Evolutionary conservation across 2,888 invertebrate genomes (phyloP), one percentile per base, ranked within the genome.

Genomic region (Ischnus inquisitorius): DNA sequence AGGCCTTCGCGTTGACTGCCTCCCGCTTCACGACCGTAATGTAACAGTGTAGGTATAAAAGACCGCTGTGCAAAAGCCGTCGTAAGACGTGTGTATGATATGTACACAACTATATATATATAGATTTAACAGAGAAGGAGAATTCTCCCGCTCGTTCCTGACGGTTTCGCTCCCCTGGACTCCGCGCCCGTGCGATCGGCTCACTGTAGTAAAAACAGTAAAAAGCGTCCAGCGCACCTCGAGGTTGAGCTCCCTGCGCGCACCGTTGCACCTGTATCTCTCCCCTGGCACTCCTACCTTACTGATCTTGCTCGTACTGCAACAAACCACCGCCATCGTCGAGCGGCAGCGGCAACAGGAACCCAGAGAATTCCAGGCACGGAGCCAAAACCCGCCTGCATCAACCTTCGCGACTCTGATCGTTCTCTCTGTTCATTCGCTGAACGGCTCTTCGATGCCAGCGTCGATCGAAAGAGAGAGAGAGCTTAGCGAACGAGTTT

Each of bases 251-350:
- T 82, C 78, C 64, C 81, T 74, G 86, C 77, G 84, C 62, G 80
- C 90, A 88, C 87, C 88, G 88, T 90, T 89, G 88, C 90, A 90
- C 90, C 90, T 90, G 88, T 89, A 88, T 85, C 86, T 87, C 84
- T 85, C 67, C 81, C 74, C 82, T 89, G 89, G 87, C 87, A 89
- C 88, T 89, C 88, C 89, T 89, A 89, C 88, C 89, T 90, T 89
- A 89, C 88, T 89, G 88, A 90, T 88, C 88, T 83, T 88, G 79
- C 82, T 60, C 76, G 82, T 80, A 51, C 60, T 69, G 72, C 60
- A 65, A 51, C 54, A 78, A 77, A 72, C 77, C 83, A 41, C 77
- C 60, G 28, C 22, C 28, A 25, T 34, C 60, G 6, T 25, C 25
- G 28, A 54, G 60, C n/a, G 12, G n/a, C 79, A 51, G 16, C 67